Evolutionary conservation across 1,140 invertebrate genomes (phyloP).

Genomic region (Venustaconcha ellipsiformis): DNA sequence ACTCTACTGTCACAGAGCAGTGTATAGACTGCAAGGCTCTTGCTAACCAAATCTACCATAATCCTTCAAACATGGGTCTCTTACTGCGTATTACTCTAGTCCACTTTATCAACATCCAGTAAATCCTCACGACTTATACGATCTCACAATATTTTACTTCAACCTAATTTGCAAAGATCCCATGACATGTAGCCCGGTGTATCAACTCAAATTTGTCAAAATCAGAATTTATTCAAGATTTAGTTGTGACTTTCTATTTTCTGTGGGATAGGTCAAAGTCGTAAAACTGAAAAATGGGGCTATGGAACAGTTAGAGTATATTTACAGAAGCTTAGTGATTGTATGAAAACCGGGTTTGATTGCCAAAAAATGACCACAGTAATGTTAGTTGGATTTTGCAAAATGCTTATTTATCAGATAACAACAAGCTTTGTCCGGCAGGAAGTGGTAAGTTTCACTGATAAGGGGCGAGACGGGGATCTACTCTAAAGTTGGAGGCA

Average conservation of each 20-base stretch:
- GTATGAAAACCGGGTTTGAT: too few relatives aligned
- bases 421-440: too few relatives aligned
- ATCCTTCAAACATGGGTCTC: constrained; percentile 35
- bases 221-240: constrained; percentile 30
- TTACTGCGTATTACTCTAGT: constrained; percentile 22
- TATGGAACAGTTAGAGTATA: neutral
- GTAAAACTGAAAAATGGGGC: constrained; percentile 28
- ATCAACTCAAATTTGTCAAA: constrained; percentile 34
- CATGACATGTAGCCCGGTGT: constrained; percentile 24
- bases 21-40: constrained; percentile 23
- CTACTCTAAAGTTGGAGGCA: too few relatives aligned
- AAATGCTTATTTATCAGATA: too few relatives aligned
- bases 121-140: constrained; percentile 32
- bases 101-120: constrained; percentile 36
- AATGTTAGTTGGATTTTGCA: too few relatives aligned
- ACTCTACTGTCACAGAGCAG: neutral
- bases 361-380: too few relatives aligned
- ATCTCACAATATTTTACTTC: constrained; percentile 41
- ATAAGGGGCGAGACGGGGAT: too few relatives aligned
- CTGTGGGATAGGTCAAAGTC: constrained; percentile 26
- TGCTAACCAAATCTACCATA: constrained; percentile 21
- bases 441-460: too few relatives aligned
- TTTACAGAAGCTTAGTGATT: too few relatives aligned
- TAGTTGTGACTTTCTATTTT: constrained; percentile 36
- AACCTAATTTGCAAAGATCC: constrained; percentile 37